Base-by-base conservation (phyloP, 2,888 invertebrate genomes). In the Drosophila recens region DNA sequence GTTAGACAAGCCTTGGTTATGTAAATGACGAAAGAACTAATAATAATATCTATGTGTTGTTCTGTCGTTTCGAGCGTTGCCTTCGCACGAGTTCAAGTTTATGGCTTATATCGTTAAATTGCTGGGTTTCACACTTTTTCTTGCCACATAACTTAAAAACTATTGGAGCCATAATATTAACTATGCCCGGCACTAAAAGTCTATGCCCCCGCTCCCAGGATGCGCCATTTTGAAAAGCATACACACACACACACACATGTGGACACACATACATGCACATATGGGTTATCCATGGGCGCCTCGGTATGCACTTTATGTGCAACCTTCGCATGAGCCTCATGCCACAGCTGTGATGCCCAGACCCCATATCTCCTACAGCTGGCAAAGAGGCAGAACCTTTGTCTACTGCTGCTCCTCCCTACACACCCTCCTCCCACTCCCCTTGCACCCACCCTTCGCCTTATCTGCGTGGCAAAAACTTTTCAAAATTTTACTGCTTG, bases 401-500 rank as follows among this genome's bases (percentile, higher is more conserved):
- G 83, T 85, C 80, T 80, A 72, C 75, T 67, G 74, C 68, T 69
- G 36, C 61, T 61, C 4, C 51, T 15, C 6, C 9, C 40, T 17
- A 20, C 57, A 17, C 34, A 20, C 4, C 34, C 20, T 0, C n/a
- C 1, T 10, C 23, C 4, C 34, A 34, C 20, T 9, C 27, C 48
- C 54, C 70, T 56, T 43, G 48, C 56, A 30, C 43, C 15, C 10
- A n/a, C 43, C 23, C 20, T 15, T 8, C 51, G 72, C 70, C 81
- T 81, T 84, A 84, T 84, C 84, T 87, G 82, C 72, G 79, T 79
- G 81, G 84, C 82, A 87, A 80, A 84, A 85, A 85, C 75, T 85
- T 85, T 85, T 85, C 78, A 85, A 80, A 87, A 80, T 87, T 84
- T 85, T 85, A 85, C 87, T 85, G 75, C 84, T 84, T 78, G 84